A percentile compares a stretch with the other conserved stretches of the same genome.
phyloP scores from a whole-genome alignment of 2,797 vertebrate genomes.

The Siniperca undulata region DNA sequence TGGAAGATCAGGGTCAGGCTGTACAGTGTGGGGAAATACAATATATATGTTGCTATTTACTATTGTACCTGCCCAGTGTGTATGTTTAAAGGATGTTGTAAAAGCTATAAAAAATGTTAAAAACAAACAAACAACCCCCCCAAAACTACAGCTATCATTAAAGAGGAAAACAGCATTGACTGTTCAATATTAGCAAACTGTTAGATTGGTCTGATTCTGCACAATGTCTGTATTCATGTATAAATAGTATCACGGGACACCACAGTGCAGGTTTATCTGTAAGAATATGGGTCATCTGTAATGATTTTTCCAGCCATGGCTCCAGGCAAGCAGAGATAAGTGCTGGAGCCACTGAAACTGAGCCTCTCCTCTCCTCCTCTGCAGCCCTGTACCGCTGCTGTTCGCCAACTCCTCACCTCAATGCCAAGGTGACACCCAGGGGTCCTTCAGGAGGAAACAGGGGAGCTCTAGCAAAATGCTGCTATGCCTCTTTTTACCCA shows the following conservation, averaged over 20 bases:
- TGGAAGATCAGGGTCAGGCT: not conserved
- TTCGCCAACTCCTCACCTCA: slow-evolving; percentile 6
- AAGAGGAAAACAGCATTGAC: not conserved
- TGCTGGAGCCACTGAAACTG: slow-evolving; percentile 42
- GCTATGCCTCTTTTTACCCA: not conserved
- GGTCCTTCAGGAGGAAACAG: not conserved
- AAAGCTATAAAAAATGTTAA: not conserved
- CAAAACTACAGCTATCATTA: not conserved
- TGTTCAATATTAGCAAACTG: not conserved
- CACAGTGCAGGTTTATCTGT: slow-evolving; percentile 38
- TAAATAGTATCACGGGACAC: not conserved
- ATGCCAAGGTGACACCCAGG: slow-evolving; percentile 18
- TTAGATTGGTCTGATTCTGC: too few species aligned
- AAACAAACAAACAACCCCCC: too few species aligned
- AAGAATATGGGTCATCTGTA: slow-evolving; percentile 61
- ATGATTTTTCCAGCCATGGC: slow-evolving; percentile 55
- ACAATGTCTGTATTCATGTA: not conserved
- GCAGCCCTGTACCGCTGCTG: not conserved
- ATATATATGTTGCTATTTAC: not conserved
- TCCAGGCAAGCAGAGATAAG: slow-evolving; percentile 44
- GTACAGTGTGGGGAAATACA: not conserved
- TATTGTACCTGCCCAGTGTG: not conserved
- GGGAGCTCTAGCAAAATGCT: not conserved
- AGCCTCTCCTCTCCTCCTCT: slow-evolving; percentile 31
- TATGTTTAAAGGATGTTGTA: not conserved